Evolutionary conservation across 2,113 vertebrate species (phyloP).

Genomic region (Halichoeres trimaculatus): DNA sequence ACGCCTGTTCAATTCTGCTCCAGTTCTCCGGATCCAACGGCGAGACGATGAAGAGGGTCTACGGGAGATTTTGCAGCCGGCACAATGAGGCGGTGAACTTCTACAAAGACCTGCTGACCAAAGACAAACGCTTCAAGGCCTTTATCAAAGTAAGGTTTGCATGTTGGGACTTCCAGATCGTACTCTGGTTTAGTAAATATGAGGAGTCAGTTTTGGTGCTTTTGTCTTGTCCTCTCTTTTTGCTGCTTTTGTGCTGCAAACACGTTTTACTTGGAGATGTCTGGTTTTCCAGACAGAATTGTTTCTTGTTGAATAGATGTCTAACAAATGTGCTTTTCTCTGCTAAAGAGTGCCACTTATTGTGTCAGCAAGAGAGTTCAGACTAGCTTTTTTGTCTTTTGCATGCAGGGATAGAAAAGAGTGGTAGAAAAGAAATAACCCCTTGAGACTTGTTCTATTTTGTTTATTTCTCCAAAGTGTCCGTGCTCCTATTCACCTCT

Average conservation of each 20-base stretch:
- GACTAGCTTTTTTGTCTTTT: neutral
- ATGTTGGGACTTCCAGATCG: neutral
- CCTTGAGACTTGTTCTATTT: neutral
- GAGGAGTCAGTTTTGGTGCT: neutral
- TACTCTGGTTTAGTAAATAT: neutral
- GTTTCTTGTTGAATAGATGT: conserved; percentile 1
- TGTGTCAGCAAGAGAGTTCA: neutral
- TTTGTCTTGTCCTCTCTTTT: neutral
- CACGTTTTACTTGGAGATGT: neutral
- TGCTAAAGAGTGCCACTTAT: neutral
- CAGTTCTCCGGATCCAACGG: conserved; percentile 94
- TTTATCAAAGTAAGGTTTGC: conserved; percentile 89
- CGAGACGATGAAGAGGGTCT: conserved; percentile 91
- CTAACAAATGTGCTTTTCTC: neutral
- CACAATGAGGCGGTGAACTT: conserved; percentile 95
- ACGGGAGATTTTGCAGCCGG: conserved; percentile 94
- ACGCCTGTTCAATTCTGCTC: conserved; percentile 14
- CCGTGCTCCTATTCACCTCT: neutral
- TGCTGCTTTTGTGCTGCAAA: conserved; percentile 4
- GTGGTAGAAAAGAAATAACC: neutral
- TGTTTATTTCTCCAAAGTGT: neutral
- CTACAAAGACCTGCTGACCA: conserved; percentile 93
- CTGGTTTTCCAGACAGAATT: neutral
- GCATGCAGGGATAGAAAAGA: neutral
- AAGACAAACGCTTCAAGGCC: conserved; percentile 95